Percentiles rank a stretch among this genome's conserved stretches.
Evolutionary conservation across 2,113 vertebrate species (phyloP).

Genomic region (Synodontis membranacea): DNA sequence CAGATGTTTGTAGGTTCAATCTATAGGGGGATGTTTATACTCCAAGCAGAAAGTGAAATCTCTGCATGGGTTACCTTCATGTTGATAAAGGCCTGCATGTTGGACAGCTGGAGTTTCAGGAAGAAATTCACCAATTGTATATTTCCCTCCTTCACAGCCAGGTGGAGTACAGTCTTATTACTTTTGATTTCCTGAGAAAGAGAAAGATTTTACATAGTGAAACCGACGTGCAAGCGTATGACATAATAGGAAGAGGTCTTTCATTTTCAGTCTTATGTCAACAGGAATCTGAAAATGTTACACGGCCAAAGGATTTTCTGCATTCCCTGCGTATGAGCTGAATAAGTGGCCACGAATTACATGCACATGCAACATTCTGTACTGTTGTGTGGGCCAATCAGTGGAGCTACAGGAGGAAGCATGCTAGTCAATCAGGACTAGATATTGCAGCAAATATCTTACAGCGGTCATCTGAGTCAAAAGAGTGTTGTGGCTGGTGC

Average conservation of each 20-base stretch:
- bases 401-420: background rate
- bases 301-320: no score
- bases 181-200: constrained; percentile 86
- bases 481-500: background rate
- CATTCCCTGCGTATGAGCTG: background rate
- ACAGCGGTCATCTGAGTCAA: background rate
- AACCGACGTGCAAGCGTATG: constrained; percentile 28
- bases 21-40: background rate
- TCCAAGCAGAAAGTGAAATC: background rate
- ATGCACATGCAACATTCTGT: background rate
- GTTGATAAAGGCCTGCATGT: constrained; percentile 83
- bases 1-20: background rate
- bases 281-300: background rate
- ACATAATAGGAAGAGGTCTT: constrained; percentile 18
- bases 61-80: constrained; percentile 77
- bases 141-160: constrained; percentile 88
- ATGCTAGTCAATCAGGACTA: background rate
- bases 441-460: background rate
- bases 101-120: constrained; percentile 69
- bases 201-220: constrained; percentile 19
- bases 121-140: constrained; percentile 78
- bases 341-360: background rate
- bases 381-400: background rate
- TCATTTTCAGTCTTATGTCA: constrained; percentile 32
- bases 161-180: constrained; percentile 84